Conservation (phyloP, 2,888 invertebrate genomes). For the Archips xylosteana region DNA sequence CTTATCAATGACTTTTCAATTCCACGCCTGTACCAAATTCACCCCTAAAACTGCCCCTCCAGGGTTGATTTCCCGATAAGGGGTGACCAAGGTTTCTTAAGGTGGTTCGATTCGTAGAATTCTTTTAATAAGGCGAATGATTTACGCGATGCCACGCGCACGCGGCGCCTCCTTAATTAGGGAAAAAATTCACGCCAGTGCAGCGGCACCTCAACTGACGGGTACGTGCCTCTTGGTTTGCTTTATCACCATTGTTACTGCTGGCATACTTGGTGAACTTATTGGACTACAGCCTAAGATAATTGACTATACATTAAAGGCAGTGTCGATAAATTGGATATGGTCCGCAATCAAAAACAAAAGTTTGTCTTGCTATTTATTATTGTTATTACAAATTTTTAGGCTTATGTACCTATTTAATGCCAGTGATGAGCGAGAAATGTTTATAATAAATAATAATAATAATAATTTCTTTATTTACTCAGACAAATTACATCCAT, state of each 20-base stretch:
- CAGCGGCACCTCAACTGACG: constrained; percentile 31
- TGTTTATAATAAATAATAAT: too few species aligned
- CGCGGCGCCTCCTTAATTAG: constrained; percentile 76
- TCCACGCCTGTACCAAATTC: constrained; percentile 36
- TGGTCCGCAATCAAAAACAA: too few species aligned
- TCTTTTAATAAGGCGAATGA: constrained; percentile 83
- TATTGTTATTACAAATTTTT: too few species aligned
- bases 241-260: background rate
- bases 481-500: too few species aligned
- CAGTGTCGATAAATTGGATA: too few species aligned
- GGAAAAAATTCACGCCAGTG: constrained; percentile 65
- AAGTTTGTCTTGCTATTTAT: too few species aligned
- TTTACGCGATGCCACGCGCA: constrained; percentile 80
- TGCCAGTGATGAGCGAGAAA: too few species aligned
- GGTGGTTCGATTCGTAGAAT: constrained; percentile 78
- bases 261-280: too few species aligned
- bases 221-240: constrained; percentile 30
- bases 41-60: constrained; percentile 41
- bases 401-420: too few species aligned
- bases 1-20: constrained; percentile 49
- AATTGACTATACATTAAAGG: background rate
- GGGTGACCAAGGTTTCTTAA: constrained; percentile 65
- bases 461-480: too few species aligned
- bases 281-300: too few species aligned
- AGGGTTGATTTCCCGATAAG: constrained; percentile 45